phyloP scores from a whole-genome alignment of 1,140 invertebrate genomes.

The Contarinia nasturtii region DNA sequence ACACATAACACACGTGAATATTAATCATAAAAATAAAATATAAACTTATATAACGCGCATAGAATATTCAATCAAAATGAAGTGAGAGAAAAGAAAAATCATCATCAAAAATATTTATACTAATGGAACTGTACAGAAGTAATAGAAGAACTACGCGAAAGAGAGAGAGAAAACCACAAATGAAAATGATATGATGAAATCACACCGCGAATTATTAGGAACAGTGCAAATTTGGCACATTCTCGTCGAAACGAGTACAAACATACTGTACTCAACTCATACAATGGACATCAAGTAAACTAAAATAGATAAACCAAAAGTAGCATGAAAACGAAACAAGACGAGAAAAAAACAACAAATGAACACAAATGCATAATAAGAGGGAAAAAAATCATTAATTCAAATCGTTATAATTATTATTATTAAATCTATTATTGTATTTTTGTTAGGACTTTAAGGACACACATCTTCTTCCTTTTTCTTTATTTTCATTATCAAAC shows the following conservation, averaged over 20 bases:
- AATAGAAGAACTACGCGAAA: not conserved
- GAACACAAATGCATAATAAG: too few species aligned
- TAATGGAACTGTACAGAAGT: not conserved
- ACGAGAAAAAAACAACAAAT: too few species aligned
- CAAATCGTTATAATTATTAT: too few species aligned
- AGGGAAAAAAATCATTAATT: too few species aligned
- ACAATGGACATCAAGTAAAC: not conserved
- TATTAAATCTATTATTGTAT: too few species aligned
- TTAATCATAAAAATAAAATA: too few species aligned
- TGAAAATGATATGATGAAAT: too few species aligned
- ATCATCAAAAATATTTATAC: not conserved
- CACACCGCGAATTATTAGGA: not conserved
- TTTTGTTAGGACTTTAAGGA: too few species aligned
- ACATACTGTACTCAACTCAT: not conserved
- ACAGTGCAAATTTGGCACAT: not conserved
- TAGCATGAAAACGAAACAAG: not conserved
- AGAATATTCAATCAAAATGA: not conserved
- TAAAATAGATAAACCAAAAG: not conserved
- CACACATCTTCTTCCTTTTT: too few species aligned
- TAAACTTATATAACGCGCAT: not conserved
- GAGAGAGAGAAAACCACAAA: not conserved
- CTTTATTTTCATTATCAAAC: too few species aligned
- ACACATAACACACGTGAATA: not conserved
- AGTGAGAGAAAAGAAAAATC: not conserved
- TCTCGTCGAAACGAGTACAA: not conserved